A percentile compares a stretch with the other conserved stretches of the same genome.
These are phyloP conservation scores for Characodon lateralis DNA, from an alignment of 2,797 vertebrate species.

Conservation along the genomic window DNA sequence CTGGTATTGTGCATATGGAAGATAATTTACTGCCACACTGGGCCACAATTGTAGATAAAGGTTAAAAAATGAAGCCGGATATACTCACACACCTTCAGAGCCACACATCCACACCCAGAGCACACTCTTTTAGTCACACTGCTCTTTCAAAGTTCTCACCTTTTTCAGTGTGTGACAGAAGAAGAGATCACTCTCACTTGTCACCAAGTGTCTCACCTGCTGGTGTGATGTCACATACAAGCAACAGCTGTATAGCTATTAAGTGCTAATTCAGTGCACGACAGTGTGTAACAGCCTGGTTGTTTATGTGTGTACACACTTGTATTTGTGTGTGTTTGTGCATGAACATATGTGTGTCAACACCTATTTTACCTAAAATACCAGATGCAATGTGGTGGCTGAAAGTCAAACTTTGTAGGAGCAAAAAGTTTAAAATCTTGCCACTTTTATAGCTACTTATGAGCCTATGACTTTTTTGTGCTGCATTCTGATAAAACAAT, in stretches of 20 bases:
- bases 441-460: neutral
- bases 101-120: slow-evolving; percentile 3
- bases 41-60: neutral
- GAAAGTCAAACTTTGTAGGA: slow-evolving; percentile 7
- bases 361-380: neutral
- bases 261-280: slow-evolving; percentile 21
- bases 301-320: slow-evolving; percentile 1
- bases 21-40: neutral
- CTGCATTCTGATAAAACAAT: neutral
- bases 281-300: neutral
- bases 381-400: slow-evolving; percentile 4
- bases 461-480: neutral
- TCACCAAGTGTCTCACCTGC: slow-evolving; percentile 57
- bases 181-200: slow-evolving; percentile 44
- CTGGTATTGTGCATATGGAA: neutral
- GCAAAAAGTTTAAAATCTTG: slow-evolving; percentile 7
- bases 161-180: slow-evolving; percentile 32
- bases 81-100: neutral
- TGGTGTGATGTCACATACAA: slow-evolving; percentile 58
- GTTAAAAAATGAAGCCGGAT: neutral
- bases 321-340: neutral
- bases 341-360: neutral
- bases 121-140: slow-evolving; percentile 34
- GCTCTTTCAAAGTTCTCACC: slow-evolving; percentile 53
- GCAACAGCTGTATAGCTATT: slow-evolving; percentile 47